Conservation (phyloP, 2,888 invertebrate species). For the Phyto melanocephala region DNA sequence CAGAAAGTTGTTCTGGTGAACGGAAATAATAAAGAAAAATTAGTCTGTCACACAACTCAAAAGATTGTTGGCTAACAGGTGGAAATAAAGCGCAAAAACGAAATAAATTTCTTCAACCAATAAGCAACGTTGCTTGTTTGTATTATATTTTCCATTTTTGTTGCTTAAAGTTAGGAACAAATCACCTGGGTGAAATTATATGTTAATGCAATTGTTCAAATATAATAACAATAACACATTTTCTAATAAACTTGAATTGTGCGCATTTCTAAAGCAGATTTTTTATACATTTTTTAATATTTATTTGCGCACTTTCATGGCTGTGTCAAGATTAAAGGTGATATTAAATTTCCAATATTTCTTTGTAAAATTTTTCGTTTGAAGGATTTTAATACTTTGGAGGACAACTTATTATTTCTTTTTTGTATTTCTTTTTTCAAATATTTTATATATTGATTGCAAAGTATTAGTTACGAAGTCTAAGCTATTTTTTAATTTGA, state of each 20-base stretch:
- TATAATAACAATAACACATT: no score
- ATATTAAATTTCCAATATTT: background rate
- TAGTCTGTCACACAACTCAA: background rate
- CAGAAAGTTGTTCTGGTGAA: background rate
- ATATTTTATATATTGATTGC: no score
- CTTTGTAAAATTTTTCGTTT: background rate
- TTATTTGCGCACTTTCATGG: background rate
- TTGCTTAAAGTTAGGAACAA: background rate
- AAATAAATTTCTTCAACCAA: background rate
- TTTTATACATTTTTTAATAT: background rate
- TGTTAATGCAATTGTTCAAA: background rate
- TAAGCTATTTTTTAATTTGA: no score
- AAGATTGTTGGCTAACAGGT: background rate
- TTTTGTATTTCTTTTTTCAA: background rate
- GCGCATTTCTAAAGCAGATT: background rate
- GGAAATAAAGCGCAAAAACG: background rate
- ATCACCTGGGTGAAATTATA: background rate
- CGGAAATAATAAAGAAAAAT: background rate
- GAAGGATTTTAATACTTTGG: background rate
- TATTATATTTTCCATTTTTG: background rate
- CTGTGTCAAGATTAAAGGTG: background rate
- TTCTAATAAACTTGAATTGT: no score
- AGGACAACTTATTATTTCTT: background rate
- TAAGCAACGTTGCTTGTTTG: background rate
- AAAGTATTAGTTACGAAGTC: no score